Evolutionary conservation across 2,888 invertebrate species (phyloP).

Genomic region (Ferdinandea cuprea): DNA sequence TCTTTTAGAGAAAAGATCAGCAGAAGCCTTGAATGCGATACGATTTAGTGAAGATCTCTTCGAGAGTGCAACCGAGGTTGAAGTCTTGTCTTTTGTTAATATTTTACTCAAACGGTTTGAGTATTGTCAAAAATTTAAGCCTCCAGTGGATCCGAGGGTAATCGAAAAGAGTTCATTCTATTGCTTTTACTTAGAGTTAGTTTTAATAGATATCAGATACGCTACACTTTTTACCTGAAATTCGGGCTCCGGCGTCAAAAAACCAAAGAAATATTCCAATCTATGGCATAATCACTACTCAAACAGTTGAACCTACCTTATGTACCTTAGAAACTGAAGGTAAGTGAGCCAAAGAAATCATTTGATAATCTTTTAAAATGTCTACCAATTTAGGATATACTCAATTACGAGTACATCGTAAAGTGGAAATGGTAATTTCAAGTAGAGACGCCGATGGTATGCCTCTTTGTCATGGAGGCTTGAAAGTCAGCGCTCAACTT

Average conservation of each 20-base stretch:
- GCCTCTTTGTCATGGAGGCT: slow-evolving; percentile 87
- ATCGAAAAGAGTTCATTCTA: neutral
- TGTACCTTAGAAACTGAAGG: slow-evolving; percentile 85
- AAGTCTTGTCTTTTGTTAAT: slow-evolving; percentile 87
- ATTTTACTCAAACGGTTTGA: slow-evolving; percentile 88
- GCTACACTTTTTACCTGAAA: slow-evolving; percentile 85
- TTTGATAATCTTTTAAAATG: neutral
- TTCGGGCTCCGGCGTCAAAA: slow-evolving; percentile 83
- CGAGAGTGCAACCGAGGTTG: slow-evolving; percentile 87
- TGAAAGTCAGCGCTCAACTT: slow-evolving; percentile 85
- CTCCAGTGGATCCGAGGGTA: slow-evolving; percentile 83
- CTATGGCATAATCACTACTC: slow-evolving; percentile 86
- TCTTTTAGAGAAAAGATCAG: slow-evolving; percentile 83
- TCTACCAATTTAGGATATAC: slow-evolving; percentile 77
- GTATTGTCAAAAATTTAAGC: slow-evolving; percentile 85
- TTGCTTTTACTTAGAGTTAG: neutral
- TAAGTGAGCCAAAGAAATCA: slow-evolving; percentile 21
- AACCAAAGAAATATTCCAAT: slow-evolving; percentile 83
- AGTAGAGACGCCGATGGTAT: slow-evolving; percentile 86
- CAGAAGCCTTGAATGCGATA: slow-evolving; percentile 86
- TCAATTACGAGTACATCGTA: slow-evolving; percentile 86
- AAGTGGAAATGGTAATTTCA: slow-evolving; percentile 85
- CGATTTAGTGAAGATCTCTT: slow-evolving; percentile 87
- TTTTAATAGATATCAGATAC: slow-evolving; percentile 82
- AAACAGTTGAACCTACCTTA: slow-evolving; percentile 86